Conservation (phyloP, 2,113 vertebrate species). For the Anser cygnoides region DNA sequence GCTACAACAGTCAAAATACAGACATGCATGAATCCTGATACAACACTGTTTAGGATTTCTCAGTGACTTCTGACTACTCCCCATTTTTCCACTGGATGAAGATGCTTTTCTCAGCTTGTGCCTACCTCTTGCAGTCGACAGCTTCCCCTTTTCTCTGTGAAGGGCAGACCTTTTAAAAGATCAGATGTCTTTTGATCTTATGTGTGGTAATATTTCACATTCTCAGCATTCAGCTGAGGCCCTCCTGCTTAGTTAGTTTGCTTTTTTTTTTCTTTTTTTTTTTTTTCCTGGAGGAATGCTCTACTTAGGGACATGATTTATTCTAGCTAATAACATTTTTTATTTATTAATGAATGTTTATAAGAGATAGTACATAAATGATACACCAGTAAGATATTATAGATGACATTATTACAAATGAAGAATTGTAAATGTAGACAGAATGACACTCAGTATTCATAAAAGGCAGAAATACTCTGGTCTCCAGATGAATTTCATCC, state of each 20-base stretch:
- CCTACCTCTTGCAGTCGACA: background rate
- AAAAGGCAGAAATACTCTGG: background rate
- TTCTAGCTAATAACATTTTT: background rate
- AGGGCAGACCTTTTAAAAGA: conserved; percentile 45
- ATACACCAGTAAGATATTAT: background rate
- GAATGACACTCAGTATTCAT: background rate
- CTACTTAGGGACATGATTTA: background rate
- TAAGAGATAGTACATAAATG: background rate
- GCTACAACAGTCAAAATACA: background rate
- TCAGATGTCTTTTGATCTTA: conserved; percentile 9
- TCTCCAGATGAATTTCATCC: background rate
- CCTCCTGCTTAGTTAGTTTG: background rate
- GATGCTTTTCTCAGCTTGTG: background rate
- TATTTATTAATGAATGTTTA: background rate
- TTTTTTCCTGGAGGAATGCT: background rate
- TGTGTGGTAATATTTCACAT: background rate
- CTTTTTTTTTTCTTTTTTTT: background rate
- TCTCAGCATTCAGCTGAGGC: background rate
- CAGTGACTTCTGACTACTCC: background rate
- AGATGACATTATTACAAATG: background rate
- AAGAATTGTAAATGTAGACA: background rate
- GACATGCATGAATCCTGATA: background rate
- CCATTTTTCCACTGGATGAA: background rate
- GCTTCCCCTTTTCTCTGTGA: conserved; percentile 39
- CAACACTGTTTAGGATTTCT: background rate